Evolutionary conservation across 2,113 vertebrate genomes (phyloP).

Genomic region (Carassius carassius): DNA sequence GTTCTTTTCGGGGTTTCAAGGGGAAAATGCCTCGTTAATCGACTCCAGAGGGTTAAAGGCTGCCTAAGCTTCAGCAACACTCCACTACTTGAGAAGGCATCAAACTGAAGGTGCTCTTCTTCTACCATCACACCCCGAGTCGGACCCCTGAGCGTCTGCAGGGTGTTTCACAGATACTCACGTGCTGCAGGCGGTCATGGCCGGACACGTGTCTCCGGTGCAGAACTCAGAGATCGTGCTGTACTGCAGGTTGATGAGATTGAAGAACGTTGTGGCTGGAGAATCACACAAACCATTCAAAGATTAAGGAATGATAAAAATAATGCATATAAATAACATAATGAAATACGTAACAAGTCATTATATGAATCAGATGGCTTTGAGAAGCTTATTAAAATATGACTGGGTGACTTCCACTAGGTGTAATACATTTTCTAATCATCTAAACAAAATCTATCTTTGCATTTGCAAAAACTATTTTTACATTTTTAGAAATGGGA

Average conservation of each 20-base stretch:
- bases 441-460: too few relatives aligned
- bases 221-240: slow-evolving; percentile 99
- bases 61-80: too few relatives aligned
- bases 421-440: too few relatives aligned
- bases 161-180: slow-evolving; percentile 76
- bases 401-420: too few relatives aligned
- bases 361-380: background rate
- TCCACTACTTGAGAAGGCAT: too few relatives aligned
- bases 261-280: slow-evolving; percentile 97
- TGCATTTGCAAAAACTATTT: too few relatives aligned
- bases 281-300: slow-evolving; percentile 33
- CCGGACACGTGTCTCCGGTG: slow-evolving; percentile 94
- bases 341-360: too few relatives aligned
- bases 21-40: too few relatives aligned
- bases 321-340: background rate
- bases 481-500: too few relatives aligned
- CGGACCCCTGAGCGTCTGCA: background rate
- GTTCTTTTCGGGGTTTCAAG: too few relatives aligned
- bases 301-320: background rate
- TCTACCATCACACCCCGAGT: background rate
- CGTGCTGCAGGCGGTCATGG: slow-evolving; percentile 97
- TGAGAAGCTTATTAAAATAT: background rate
- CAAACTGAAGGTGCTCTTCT: too few relatives aligned
- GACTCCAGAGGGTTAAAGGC: too few relatives aligned
- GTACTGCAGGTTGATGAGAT: slow-evolving; percentile 99